Base-by-base conservation (phyloP, 2,888 invertebrate genomes). In the Cristatella mucedo region DNA sequence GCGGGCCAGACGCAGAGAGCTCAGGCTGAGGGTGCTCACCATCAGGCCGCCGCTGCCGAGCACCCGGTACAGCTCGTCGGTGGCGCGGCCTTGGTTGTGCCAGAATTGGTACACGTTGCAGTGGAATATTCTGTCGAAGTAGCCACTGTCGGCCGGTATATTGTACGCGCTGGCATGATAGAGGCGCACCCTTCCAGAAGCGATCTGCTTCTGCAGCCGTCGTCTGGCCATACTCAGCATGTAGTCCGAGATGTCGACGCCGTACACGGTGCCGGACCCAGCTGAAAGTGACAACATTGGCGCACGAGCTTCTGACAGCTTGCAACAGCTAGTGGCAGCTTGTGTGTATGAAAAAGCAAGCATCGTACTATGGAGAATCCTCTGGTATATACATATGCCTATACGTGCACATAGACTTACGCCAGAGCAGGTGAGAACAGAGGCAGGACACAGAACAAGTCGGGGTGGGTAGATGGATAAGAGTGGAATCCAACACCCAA, bases 231-330 rank as follows among this genome's bases (percentile, higher is more conserved):
- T 7, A 20, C 18, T 13, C 5, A 36, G 6, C 4, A 29, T 13
- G 6, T 26, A 19, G n/a, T 36, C 21, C 9, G 36, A 36, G 11
- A 36, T 36, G 13, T 36, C 36, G 4, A 22, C 26, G 6, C 36
- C 36, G 26, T 36, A 36, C 9, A 36, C 36, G 9, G 15, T 36
- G 36, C 36, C 24, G 5, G n/a, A n/a, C n/a, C n/a, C n/a, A n/a
- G n/a, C n/a, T n/a, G n/a, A n/a, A n/a, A n/a, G n/a, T n/a, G n/a
- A n/a, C n/a, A n/a, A n/a, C n/a, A n/a, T n/a, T n/a, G n/a, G n/a
- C n/a, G n/a, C n/a, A n/a, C n/a, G n/a, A n/a, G n/a, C n/a, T n/a
- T n/a, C n/a, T n/a, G n/a, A n/a, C n/a, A n/a, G n/a, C n/a, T n/a
- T n/a, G n/a, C n/a, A n/a, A n/a, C n/a, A n/a, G n/a, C n/a, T n/a